Conservation (phyloP, 2,797 vertebrate genomes). For the Setipinna tenuifilis region DNA sequence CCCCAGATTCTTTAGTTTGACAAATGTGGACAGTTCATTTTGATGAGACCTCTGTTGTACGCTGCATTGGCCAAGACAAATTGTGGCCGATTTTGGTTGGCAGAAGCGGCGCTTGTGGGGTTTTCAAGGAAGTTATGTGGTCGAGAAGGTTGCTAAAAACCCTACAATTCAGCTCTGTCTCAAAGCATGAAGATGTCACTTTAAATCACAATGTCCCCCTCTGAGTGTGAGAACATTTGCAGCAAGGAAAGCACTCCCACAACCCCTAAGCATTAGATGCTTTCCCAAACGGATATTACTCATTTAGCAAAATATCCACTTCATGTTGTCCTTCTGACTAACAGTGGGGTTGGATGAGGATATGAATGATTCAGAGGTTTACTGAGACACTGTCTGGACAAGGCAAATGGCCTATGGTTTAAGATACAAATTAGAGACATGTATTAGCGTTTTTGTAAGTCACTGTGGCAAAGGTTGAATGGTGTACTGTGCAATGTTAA, state of each 20-base stretch:
- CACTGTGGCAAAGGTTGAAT: neutral
- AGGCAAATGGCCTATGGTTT: neutral
- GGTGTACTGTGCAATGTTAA: neutral
- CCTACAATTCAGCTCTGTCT: slow-evolving; percentile 52
- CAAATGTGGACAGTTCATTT: slow-evolving; percentile 46
- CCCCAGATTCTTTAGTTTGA: slow-evolving; percentile 42
- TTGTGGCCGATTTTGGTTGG: slow-evolving; percentile 66
- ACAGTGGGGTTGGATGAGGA: slow-evolving; percentile 42
- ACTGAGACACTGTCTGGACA: neutral
- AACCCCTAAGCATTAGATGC: slow-evolving; percentile 34
- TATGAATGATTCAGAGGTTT: slow-evolving; percentile 4
- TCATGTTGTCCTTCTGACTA: slow-evolving; percentile 42
- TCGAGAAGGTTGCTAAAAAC: slow-evolving; percentile 63
- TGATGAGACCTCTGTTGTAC: slow-evolving; percentile 51
- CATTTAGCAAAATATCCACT: slow-evolving; percentile 49
- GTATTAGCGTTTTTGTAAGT: neutral
- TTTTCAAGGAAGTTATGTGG: slow-evolving; percentile 58
- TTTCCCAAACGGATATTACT: slow-evolving; percentile 45
- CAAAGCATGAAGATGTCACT: slow-evolving; percentile 50
- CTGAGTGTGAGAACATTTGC: slow-evolving; percentile 56
- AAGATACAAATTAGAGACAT: neutral
- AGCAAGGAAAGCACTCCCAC: slow-evolving; percentile 35
- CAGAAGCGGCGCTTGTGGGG: slow-evolving; percentile 52
- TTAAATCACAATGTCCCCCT: slow-evolving; percentile 56
- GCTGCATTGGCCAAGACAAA: slow-evolving; percentile 61